Conservation (phyloP, 2,888 invertebrate genomes). For the Phortica okadai region DNA sequence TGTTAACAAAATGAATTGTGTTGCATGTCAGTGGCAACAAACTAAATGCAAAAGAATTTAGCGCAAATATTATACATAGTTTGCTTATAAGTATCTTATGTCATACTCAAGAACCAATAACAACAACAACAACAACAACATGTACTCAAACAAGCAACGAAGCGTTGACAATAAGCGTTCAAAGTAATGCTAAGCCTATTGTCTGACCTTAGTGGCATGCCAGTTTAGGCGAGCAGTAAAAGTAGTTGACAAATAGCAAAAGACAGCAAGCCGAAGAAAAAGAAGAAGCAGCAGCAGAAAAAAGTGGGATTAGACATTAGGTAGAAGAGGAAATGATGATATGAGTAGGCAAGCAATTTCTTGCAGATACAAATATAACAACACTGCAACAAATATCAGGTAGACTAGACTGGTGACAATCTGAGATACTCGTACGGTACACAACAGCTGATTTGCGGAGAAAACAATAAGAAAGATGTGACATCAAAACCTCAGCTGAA, state of each 20-base stretch:
- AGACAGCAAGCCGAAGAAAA: not conserved
- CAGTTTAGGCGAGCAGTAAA: not conserved
- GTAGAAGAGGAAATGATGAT: not conserved
- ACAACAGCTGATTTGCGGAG: conserved; percentile 26
- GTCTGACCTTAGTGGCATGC: conserved; percentile 54
- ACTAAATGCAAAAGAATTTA: no score
- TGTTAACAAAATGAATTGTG: no score
- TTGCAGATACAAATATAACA: not conserved
- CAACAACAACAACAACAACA: not conserved
- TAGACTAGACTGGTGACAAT: not conserved
- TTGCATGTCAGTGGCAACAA: no score
- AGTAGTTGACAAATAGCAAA: conserved; percentile 59
- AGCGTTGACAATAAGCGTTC: conserved; percentile 67
- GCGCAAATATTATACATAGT: no score
- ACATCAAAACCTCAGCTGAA: conserved; percentile 46
- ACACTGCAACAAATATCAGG: conserved; percentile 35
- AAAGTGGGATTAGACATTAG: conserved; percentile 16
- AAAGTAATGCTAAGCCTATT: conserved; percentile 72
- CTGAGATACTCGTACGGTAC: not conserved
- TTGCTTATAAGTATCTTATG: no score
- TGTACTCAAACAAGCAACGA: conserved; percentile 34
- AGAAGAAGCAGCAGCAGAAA: not conserved
- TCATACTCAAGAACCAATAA: no score
- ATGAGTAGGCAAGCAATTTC: no score
- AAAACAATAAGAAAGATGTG: conserved; percentile 24